Percentiles rank a stretch among this genome's conserved stretches.
phyloP scores from a whole-genome alignment of 1,140 invertebrate genomes.

The Pygmarrhopalites habei region DNA sequence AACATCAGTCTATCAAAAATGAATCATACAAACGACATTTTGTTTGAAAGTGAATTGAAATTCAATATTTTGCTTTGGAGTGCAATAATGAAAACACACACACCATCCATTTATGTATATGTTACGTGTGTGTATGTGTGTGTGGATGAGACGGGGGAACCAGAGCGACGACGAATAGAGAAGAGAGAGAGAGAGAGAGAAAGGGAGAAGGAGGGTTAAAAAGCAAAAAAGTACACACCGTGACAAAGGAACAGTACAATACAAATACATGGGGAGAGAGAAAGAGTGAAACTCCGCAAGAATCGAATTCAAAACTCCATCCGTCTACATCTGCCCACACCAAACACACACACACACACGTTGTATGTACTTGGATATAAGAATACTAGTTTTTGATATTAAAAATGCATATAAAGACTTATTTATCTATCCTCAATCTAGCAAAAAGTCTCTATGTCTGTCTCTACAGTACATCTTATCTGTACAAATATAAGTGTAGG shows the following conservation, averaged over 20 bases:
- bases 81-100: slow-evolving; percentile 29
- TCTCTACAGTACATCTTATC: too few species aligned
- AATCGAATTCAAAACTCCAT: slow-evolving; percentile 2
- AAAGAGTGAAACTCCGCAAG: background rate
- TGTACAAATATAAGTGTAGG: too few species aligned
- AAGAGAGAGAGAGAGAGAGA: too few species aligned
- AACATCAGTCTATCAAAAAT: slow-evolving; percentile 35
- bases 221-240: slow-evolving; percentile 35
- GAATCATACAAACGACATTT: slow-evolving; percentile 36
- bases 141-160: slow-evolving; percentile 7
- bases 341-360: background rate
- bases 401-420: too few species aligned
- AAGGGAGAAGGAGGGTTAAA: slow-evolving; percentile 33
- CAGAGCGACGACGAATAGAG: slow-evolving; percentile 1
- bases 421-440: too few species aligned
- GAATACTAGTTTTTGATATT: too few species aligned
- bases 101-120: too few species aligned
- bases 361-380: too few species aligned
- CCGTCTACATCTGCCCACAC: slow-evolving; percentile 7
- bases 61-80: slow-evolving; percentile 40
- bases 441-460: too few species aligned
- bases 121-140: background rate
- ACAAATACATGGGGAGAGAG: background rate
- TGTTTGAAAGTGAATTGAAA: slow-evolving; percentile 39
- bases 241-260: slow-evolving; percentile 19